These are phyloP conservation scores for Paramisgurnus dabryanus DNA, from an alignment of 2,113 vertebrate species.

Conservation along the genomic window DNA sequence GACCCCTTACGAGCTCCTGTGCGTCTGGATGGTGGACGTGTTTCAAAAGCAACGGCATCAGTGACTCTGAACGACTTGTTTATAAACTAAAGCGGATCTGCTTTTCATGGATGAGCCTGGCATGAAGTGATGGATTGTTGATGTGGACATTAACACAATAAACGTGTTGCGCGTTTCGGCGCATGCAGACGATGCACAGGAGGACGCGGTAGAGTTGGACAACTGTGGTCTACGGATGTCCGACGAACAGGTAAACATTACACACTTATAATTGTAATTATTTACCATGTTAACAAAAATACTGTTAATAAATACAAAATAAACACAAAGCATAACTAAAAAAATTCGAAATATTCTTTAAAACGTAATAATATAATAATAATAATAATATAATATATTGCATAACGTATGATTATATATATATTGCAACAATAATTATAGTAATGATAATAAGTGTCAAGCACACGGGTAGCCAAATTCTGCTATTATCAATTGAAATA, in stretches of 20 bases:
- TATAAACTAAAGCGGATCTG: background rate
- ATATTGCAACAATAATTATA: background rate
- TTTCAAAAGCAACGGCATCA: background rate
- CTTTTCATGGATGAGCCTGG: background rate
- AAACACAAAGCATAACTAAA: too few species aligned
- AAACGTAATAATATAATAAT: too few species aligned
- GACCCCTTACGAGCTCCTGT: background rate
- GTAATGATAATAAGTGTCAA: background rate
- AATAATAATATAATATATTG: too few species aligned
- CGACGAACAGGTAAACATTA: conserved; percentile 20
- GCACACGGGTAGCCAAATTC: too few species aligned
- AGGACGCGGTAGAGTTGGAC: background rate
- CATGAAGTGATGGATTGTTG: background rate
- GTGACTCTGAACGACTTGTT: background rate
- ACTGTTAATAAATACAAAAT: too few species aligned
- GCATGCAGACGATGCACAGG: background rate
- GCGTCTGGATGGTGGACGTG: background rate
- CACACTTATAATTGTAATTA: background rate
- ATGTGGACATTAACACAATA: background rate
- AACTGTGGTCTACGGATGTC: conserved; percentile 6
- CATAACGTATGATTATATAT: background rate
- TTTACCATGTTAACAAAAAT: background rate
- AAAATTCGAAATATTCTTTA: too few species aligned
- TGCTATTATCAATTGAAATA: too few species aligned
- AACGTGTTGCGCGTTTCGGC: conserved; percentile 2